Evolutionary conservation across 2,888 invertebrate genomes (phyloP), one percentile per base, ranked within the genome.

Genomic region (Lymantria dispar): DNA sequence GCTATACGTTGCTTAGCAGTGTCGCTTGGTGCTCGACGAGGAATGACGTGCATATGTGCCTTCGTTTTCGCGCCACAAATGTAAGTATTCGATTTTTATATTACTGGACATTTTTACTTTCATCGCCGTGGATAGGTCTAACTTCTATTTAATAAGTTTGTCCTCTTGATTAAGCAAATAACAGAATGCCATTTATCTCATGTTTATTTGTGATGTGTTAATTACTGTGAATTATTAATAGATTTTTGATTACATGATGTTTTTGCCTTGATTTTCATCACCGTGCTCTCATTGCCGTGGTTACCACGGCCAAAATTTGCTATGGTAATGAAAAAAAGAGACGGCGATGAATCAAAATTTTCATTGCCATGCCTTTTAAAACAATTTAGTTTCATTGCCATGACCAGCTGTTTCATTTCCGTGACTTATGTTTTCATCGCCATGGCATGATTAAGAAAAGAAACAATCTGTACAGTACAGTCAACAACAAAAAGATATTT

Each of bases 61-160:
- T 42, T 15, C 12, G 36, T 36, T 41, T 47, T 43, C 31, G 43
- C 42, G 33, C 41, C 8, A 10, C 41, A 43, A 36, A 47, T 47
- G 41, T 43, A 47, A 47, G 29, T 45, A 45, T 45, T 1, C 33
- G 13, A 41, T 41, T 37, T 37, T 47, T 40, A 36, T 42, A 29
- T 39, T 47, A 30, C 10, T 47, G 39, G 29, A 30, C 39, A 41
- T 40, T 33, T 30, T 39, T 41, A 39, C 37, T 37, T 9, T 38
- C 39, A 46, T 22, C 36, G 15, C 15, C 15, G 22, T 41, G 11
- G 15, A 41, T 15, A 41, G 22, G 40, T 41, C 22, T n/a, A 41
- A 12, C 14, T 9, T 22, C 0, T 15, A 41, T 22, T 41, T 11
- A 41, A 41, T 22, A 41, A 41, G 22, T 14, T 41, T 41, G 13